phyloP scores from a whole-genome alignment of 2,113 vertebrate species.

The Pseudonaja textilis region DNA sequence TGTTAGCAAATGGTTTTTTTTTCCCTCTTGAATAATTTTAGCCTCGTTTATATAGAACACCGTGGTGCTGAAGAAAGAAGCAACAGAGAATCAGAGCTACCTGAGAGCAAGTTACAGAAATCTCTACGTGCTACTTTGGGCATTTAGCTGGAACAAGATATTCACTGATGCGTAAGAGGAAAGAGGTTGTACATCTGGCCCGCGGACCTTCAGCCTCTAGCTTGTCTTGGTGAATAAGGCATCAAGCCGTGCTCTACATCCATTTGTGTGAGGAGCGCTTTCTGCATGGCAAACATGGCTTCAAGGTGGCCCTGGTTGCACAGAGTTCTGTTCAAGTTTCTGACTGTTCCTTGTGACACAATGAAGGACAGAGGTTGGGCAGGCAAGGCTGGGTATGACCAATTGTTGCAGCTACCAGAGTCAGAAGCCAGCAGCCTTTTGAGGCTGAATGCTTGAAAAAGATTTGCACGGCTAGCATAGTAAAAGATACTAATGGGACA shows the following conservation, averaged over 20 bases:
- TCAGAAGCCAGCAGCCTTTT: background rate
- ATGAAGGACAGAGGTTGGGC: background rate
- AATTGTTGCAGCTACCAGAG: background rate
- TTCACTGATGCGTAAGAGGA: background rate
- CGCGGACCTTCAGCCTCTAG: background rate
- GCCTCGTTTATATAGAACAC: background rate
- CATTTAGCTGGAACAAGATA: background rate
- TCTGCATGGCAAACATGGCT: background rate
- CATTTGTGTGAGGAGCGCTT: background rate
- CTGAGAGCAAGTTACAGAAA: background rate
- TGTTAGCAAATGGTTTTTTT: background rate
- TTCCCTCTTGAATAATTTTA: background rate
- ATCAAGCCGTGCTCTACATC: background rate
- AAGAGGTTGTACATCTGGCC: background rate
- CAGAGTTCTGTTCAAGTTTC: background rate
- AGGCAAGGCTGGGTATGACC: background rate
- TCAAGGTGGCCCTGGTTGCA: background rate
- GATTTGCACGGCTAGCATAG: background rate
- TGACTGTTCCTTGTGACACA: background rate
- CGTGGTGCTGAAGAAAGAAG: background rate
- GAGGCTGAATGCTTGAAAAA: background rate
- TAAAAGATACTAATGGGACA: background rate
- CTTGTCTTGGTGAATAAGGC: background rate
- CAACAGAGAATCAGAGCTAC: background rate
- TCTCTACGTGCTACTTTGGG: background rate